Percentiles rank a stretch among this genome's conserved stretches.
phyloP scores from a whole-genome alignment of 2,113 vertebrate species.

The Serinus canaria region DNA sequence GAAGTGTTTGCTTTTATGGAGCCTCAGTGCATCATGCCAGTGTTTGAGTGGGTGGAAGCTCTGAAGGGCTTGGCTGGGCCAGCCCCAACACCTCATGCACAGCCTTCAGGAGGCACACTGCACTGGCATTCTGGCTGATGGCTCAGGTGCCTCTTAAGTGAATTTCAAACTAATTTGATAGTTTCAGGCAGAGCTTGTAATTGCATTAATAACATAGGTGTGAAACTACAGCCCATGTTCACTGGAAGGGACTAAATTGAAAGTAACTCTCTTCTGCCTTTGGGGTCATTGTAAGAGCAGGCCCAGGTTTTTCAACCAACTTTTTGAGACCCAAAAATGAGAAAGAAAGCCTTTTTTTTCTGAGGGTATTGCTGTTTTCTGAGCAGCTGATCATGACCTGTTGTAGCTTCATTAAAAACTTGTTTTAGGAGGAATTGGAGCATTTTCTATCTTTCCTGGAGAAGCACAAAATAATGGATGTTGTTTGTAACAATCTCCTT shows the following conservation, averaged over 20 bases:
- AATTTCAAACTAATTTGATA: conserved; percentile 10
- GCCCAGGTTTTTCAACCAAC: not conserved
- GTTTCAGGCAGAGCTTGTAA: not conserved
- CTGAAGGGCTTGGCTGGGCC: not conserved
- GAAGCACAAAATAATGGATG: not conserved
- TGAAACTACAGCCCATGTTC: not conserved
- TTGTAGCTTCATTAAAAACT: not conserved
- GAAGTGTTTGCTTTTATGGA: not conserved
- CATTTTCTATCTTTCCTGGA: not conserved
- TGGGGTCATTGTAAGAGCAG: not conserved
- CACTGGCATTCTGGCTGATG: not conserved
- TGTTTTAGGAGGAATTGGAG: not conserved
- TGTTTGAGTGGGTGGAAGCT: not conserved
- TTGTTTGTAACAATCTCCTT: not conserved
- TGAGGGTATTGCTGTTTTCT: not conserved
- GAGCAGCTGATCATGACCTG: not conserved
- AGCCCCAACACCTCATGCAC: not conserved
- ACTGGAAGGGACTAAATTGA: not conserved
- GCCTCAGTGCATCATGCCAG: fast-evolving
- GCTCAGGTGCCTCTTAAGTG: not conserved
- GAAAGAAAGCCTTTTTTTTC: not conserved
- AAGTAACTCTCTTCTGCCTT: not conserved
- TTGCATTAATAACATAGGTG: not conserved
- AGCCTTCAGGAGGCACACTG: not conserved
- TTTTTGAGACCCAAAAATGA: not conserved